Conservation (phyloP, 2,888 invertebrate genomes). For the Nomada fabriciana region DNA sequence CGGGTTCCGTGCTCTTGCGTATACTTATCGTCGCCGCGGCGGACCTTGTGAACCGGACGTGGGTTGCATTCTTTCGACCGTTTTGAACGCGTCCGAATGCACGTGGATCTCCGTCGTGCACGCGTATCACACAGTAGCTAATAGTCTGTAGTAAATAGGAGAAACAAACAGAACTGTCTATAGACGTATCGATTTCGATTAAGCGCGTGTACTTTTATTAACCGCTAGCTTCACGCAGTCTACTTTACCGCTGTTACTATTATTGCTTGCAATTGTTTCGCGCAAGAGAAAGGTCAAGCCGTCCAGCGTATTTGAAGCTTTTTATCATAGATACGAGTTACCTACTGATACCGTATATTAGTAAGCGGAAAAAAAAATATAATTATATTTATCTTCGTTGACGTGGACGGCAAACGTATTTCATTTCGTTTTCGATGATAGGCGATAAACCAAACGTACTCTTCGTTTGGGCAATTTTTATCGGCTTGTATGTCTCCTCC, state of each 20-base stretch:
- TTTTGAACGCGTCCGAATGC: constrained; percentile 38
- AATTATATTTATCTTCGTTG: constrained; percentile 22
- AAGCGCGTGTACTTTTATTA: constrained; percentile 15
- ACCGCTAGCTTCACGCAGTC: neutral
- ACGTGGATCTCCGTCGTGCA: constrained; percentile 47
- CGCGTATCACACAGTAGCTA: neutral
- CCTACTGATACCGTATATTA: constrained; percentile 17
- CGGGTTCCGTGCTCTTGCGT: constrained; percentile 60
- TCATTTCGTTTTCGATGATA: neutral
- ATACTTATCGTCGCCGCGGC: constrained; percentile 47
- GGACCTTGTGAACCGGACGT: constrained; percentile 68
- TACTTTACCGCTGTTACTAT: neutral
- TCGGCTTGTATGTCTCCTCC: neutral
- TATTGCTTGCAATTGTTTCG: neutral
- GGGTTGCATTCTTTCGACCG: constrained; percentile 62
- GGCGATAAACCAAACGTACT: neutral
- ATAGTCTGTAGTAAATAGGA: neutral
- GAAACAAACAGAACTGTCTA: neutral
- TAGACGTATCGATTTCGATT: constrained; percentile 16
- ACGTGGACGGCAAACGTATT: neutral
- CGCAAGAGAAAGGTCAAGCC: constrained; percentile 23
- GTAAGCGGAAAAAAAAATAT: constrained; percentile 23
- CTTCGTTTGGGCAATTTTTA: neutral
- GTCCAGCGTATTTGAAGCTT: constrained; percentile 16
- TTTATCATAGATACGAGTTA: constrained; percentile 34